Conservation (phyloP, 2,113 vertebrate species). For the Dipodomys spectabilis region DNA sequence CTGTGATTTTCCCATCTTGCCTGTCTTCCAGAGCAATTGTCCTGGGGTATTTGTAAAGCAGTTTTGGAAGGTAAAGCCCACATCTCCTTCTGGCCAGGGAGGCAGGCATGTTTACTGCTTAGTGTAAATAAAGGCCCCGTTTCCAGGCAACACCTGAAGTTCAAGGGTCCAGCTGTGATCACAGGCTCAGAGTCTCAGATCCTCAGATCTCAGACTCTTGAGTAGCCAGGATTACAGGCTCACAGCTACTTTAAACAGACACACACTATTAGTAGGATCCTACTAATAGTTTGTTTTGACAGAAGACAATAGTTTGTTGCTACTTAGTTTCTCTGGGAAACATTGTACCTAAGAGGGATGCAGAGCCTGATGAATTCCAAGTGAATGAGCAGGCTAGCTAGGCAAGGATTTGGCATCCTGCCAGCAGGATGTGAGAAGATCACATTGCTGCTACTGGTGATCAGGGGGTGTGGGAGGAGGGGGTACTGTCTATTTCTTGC, state of each 20-base stretch:
- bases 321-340: conserved; percentile 27
- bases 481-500: not conserved
- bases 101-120: not conserved
- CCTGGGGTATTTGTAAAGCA: not conserved
- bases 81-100: not conserved
- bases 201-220: too few species aligned
- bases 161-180: too few species aligned
- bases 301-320: not conserved
- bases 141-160: not conserved
- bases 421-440: not conserved
- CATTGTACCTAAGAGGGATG: not conserved
- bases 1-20: not conserved
- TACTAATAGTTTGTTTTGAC: not conserved
- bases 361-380: not conserved
- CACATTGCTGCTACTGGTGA: not conserved
- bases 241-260: too few species aligned
- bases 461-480: too few species aligned
- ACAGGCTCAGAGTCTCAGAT: too few species aligned
- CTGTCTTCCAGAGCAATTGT: not conserved
- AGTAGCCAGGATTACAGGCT: too few species aligned
- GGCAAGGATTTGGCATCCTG: not conserved
- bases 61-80: not conserved
- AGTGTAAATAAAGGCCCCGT: not conserved
- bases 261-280: not conserved
- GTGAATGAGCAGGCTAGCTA: not conserved